Evolutionary conservation across 2,888 invertebrate species (phyloP), one percentile per base, ranked within the genome.

Genomic region (Lacanobia wlatinum): DNA sequence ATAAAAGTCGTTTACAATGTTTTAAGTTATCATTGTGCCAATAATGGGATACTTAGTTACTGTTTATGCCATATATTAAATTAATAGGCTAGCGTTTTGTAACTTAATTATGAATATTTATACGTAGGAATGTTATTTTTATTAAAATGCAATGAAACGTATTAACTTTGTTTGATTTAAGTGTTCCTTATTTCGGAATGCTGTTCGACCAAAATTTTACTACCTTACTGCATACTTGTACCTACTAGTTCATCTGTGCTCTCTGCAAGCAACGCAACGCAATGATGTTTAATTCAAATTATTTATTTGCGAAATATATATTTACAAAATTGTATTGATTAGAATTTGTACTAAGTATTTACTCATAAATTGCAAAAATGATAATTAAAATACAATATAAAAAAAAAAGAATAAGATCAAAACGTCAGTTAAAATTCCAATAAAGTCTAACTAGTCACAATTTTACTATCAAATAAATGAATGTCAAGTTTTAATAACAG

Each of bases 61-160:
- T 85, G 75, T 83, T 89, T 87, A 80, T 85, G 85, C 78, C 76
- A 82, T 89, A 87, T 80, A 87, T 69, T 86, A 87, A 84, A 82
- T 34, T 34, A 34, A 71, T 91, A 92, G 88, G 87, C 65, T 91
- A 93, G 90, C 83, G 83, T 94, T 94, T 94, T 94, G 85, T 94
- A 94, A 93, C 88, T 89, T 92, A 92, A 89, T 78, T 86, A 79
- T 84, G 78, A 88, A 91, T 93, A 93, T 92, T 91, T 93, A 92
- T 91, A 91, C 88, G 92, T 95, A 95, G 94, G 73, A 89, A 92
- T 86, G 93, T 93, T 94, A 93, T 94, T 95, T 93, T 94, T 93
- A 94, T 90, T 94, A 95, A 95, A 95, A 90, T 84, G 78, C 81
- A 76, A 86, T 78, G 81, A 92, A 92, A 91, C 75, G 55, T 61